Evolutionary conservation across 2,797 vertebrate species (phyloP), one percentile per base, ranked within the genome.

Genomic region (Vireo griseus): DNA sequence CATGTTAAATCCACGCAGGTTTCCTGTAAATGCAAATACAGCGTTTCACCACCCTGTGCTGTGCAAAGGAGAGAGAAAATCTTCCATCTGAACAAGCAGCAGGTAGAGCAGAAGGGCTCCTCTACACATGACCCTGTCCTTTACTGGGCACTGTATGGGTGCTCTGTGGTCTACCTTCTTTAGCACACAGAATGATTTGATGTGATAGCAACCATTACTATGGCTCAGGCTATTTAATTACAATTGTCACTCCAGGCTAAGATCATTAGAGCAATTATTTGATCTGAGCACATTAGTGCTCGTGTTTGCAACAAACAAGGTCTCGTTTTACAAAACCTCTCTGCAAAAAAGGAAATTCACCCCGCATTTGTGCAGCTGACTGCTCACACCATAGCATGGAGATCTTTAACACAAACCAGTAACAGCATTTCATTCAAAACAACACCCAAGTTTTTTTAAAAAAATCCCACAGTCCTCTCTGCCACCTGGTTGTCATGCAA

Each of bases 1-100:
- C 98, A 99, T 98, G 66, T 96, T 98, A 97, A 98, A 98, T 92
- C 97, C 94, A 45, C 98, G 98, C 96, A 99, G 98, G 96, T 98
- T 98, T 73, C 99, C 99, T 99, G 85, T 0, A 58, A 84, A 93
- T 10, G 63, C 78, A 86, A 91, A 87, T 47, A 96, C 83, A 96
- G 39, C 5, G 0, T 26, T 73, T 88, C 83, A 93, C 35, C 29
- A 73, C 13, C 16, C 42, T 19, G 73, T 5, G 7, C 44, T 2
- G 5, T 5, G 59, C n/a, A 28, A 66, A 31, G 15, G 15, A 28
- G 39, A 62, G 8, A 75, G 54, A 63, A 84, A 75, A 86, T 21
- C 48, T 73, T 28, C 31, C 65, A 61, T 22, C 44, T 52, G 26
- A 18, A 74, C 6, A 7, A 57, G 52, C 37, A 83, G 51, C 28